phyloP scores from a whole-genome alignment of 1,140 invertebrate genomes.

The Neotoxoptera formosana region DNA sequence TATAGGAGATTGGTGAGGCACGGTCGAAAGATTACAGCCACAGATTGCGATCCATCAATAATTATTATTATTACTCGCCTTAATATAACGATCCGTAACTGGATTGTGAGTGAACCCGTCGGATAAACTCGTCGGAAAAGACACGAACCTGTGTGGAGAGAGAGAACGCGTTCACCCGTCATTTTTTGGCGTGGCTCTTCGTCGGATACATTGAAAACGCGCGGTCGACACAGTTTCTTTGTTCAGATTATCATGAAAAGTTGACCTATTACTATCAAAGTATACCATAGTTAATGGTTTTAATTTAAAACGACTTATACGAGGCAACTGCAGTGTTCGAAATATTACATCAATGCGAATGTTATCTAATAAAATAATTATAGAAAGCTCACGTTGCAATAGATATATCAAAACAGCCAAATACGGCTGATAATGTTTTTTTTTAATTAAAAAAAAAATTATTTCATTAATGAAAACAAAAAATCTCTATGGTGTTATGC shows the following conservation, averaged over 20 bases:
- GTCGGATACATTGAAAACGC: not conserved
- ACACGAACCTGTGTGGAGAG: not conserved
- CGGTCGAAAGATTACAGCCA: not conserved
- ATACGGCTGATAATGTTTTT: too few relatives aligned
- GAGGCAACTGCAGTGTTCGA: too few relatives aligned
- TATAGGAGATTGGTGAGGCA: not conserved
- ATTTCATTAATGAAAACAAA: not conserved
- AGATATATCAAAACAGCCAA: not conserved
- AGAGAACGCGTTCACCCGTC: not conserved
- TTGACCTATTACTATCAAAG: not conserved
- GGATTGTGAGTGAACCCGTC: not conserved
- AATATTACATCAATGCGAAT: not conserved
- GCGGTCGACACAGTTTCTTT: not conserved
- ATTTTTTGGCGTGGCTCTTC: not conserved
- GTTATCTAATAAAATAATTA: not conserved
- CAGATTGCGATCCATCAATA: not conserved
- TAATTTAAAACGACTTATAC: not conserved
- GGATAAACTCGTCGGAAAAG: not conserved
- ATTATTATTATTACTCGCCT: not conserved
- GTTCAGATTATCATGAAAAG: not conserved
- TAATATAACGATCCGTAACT: not conserved
- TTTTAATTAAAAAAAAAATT: too few relatives aligned
- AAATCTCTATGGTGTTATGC: not conserved
- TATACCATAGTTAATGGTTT: not conserved
- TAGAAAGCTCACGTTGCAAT: not conserved